Evolutionary conservation across 2,888 invertebrate species (phyloP).

Genomic region (Pammene aurita): DNA sequence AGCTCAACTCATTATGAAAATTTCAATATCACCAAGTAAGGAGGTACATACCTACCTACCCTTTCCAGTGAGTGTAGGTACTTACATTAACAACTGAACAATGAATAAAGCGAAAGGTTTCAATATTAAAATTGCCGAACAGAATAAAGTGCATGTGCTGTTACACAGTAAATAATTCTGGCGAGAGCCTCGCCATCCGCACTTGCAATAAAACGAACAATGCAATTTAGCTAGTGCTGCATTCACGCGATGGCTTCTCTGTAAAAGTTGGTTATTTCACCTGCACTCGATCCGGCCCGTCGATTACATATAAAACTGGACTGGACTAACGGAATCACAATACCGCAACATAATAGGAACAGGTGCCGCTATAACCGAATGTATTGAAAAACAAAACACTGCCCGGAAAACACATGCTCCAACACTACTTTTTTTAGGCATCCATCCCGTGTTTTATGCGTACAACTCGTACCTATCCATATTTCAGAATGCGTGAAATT

Average conservation of each 20-base stretch:
- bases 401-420: conserved; percentile 44
- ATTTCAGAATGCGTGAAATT: conserved; percentile 31
- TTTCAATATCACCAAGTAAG: too few relatives aligned
- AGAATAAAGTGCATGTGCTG: conserved; percentile 77
- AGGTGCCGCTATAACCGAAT: conserved; percentile 49
- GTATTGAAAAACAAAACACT: conserved; percentile 46
- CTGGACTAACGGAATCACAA: conserved; percentile 55
- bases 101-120: conserved; percentile 65
- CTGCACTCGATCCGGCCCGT: conserved; percentile 42
- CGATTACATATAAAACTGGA: conserved; percentile 62
- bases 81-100: conserved; percentile 44
- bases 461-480: conserved; percentile 15
- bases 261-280: conserved; percentile 62
- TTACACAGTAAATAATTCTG: conserved; percentile 81
- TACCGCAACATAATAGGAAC: conserved; percentile 48
- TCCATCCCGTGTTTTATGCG: conserved; percentile 30
- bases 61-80: conserved; percentile 14
- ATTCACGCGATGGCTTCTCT: conserved; percentile 70
- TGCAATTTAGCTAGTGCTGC: conserved; percentile 78
- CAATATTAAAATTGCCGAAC: conserved; percentile 70
- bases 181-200: conserved; percentile 72
- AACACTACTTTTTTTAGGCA: conserved; percentile 25
- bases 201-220: conserved; percentile 80
- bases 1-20: too few relatives aligned
- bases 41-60: too few relatives aligned